Evolutionary conservation across 2,113 vertebrate genomes (phyloP), one percentile per base, ranked within the genome.

Genomic region (Xenus cinereus): DNA sequence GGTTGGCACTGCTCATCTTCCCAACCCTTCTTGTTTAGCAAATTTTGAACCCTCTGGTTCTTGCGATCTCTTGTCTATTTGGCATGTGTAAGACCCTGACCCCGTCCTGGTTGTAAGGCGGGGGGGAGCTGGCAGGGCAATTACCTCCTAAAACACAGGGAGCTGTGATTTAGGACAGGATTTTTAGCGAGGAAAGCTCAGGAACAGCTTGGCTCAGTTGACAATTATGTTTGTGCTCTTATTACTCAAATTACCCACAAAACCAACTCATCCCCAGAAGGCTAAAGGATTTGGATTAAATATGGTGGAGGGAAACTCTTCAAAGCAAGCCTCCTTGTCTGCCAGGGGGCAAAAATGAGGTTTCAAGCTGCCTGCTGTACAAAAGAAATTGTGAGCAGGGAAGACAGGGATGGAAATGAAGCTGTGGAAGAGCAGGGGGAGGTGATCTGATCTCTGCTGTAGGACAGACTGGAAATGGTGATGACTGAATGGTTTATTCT

Each of bases 291-390:
- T 92, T 86, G 33, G 26, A 80, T 88, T 93, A 86, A 91, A 59
- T 91, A 89, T 66, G 74, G 87, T 28, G 41, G 84, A 79, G 66
- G 22, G 5, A 37, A 82, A n/a, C 57, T 83, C 68, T 95, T 96
- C 83, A 95, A 93, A 96, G 90, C 43, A 45, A n/a, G 43, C 35
- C 72, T 35, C 28, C 62, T 93, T 62, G 63, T 72, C 75, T 93
- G 79, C 72, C 76, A 80, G 72, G 51, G 83, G 76, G 51, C 63
- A 67, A 93, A 95, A 95, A 84, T 75, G 56, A 87, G 30, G 24
- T 81, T 88, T 93, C 76, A 75, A 87, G 83, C 82, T 84, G 68
- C 48, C 63, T 81, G 63, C 64, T 86, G 32, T 19, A 74, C 30
- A 48, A 56, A 92, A 69, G 51, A 68, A 89, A 60, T 93, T 46